Base-by-base conservation (phyloP, 1,140 invertebrate species). In the Dreissena polymorpha region DNA sequence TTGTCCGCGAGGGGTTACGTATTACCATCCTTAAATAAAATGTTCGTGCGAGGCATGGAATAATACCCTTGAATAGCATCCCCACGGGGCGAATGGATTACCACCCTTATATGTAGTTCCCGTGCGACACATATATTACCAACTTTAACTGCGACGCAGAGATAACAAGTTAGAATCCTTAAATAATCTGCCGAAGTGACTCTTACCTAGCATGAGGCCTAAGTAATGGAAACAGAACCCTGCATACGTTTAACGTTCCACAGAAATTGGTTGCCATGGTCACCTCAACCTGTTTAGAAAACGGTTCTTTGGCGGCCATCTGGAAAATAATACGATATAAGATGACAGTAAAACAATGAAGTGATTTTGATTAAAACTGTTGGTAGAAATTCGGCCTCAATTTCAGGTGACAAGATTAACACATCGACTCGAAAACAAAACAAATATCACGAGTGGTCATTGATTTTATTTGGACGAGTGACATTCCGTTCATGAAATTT, bases 261-360 rank as follows among this genome's bases (percentile, higher is more conserved):
- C 95, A 96, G 89, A 95, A 97, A 91, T 97, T 97, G 0, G 95
- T 95, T 57, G 89, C 89, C 0, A 96, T 87, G 0, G 96, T 96
- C 83, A 95, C 93, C 86, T 95, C 94, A 0, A 96, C 96, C 93
- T 97, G 96, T 25, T 95, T 93, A 0, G 90, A 86, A 84, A 95
- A 95, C 2, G 96, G 94, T 78, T 95, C 95, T 0, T 94, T 94
- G 0, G 95, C 94, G 65, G 87, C 82, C 72, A 67, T 72, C 89
- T 93, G 72, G 49, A 75, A 77, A 25, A 18, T 27, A 27, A 10
- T 8, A 69, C 18, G 53, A 12, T 12, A 12, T 12, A 12, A 55
- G 12, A 55, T 55, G 12, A 55, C 12, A 12, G 18, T 55, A 55
- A 12, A 12, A 12, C 53, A 55, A 18, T 12, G 12, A 55, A 55